Evolutionary conservation across 2,888 invertebrate species (phyloP).

Genomic region (Cryptosula pallasiana): DNA sequence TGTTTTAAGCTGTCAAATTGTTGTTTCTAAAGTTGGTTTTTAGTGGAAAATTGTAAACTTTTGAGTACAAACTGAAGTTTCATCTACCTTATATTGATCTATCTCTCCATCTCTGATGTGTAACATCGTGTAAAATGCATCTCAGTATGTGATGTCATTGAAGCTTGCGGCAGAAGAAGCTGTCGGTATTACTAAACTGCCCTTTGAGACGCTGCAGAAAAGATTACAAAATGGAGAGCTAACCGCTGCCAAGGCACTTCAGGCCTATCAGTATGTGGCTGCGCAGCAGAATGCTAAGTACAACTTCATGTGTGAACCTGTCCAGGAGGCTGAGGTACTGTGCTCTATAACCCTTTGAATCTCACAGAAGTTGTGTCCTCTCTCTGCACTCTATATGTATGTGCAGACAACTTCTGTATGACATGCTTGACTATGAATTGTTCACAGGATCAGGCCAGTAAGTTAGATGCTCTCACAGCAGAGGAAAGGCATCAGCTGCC

Average conservation of each 20-base stretch:
- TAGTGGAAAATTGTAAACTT: no score
- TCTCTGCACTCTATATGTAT: no score
- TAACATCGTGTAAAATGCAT: no score
- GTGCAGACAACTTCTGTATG: no score
- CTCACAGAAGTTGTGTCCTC: no score
- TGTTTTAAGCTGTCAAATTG: no score
- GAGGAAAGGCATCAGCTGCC: slow-evolving; percentile 28
- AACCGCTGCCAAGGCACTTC: slow-evolving; percentile 23
- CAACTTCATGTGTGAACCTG: slow-evolving; percentile 27
- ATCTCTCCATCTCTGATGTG: no score
- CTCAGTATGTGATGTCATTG: no score
- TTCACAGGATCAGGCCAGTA: slow-evolving; percentile 5
- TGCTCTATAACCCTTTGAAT: neutral
- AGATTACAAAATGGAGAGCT: slow-evolving; percentile 21
- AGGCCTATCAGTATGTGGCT: slow-evolving; percentile 25
- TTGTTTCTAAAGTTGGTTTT: no score
- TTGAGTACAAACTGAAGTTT: no score
- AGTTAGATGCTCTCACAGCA: slow-evolving; percentile 3
- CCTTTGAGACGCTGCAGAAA: slow-evolving; percentile 16
- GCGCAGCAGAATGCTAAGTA: slow-evolving; percentile 25
- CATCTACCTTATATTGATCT: no score
- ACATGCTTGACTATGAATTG: neutral
- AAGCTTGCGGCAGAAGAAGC: slow-evolving; percentile 25
- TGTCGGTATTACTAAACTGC: slow-evolving; percentile 10
- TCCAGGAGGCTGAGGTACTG: slow-evolving; percentile 27